A percentile compares a stretch with the other conserved stretches of the same genome.
Evolutionary conservation across 2,888 invertebrate species (phyloP).

Genomic region (Lasioglossum oenotherae): DNA sequence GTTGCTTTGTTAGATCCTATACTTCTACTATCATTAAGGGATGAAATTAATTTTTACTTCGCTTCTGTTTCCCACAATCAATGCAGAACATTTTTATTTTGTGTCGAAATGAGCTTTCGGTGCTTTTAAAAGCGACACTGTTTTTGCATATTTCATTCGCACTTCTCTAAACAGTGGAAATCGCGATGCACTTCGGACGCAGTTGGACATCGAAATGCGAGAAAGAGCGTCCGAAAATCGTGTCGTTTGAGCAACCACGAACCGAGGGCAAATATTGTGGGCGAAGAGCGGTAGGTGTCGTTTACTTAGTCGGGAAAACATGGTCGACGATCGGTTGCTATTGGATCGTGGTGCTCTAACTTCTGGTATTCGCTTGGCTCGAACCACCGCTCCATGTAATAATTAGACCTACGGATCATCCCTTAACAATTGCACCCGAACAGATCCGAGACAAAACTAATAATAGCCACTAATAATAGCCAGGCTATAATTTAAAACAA

Average conservation of each 20-base stretch:
- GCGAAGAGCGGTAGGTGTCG: slow-evolving; percentile 1
- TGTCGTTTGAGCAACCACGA: background rate
- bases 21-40: too few species aligned
- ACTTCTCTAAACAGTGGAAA: background rate
- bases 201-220: background rate
- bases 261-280: slow-evolving; percentile 1
- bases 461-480: background rate
- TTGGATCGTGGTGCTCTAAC: slow-evolving; percentile 23
- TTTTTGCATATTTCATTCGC: background rate
- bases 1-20: too few species aligned
- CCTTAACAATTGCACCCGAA: background rate
- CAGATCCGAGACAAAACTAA: background rate
- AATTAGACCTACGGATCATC: slow-evolving; percentile 25
- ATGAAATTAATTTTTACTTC: too few species aligned
- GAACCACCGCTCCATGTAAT: slow-evolving; percentile 37
- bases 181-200: background rate
- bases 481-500: background rate
- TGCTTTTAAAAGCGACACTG: background rate
- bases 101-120: background rate
- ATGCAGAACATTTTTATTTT: too few species aligned
- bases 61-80: too few species aligned
- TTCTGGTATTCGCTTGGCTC: slow-evolving; percentile 46
- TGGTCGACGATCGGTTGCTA: background rate
- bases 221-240: slow-evolving; percentile 1
- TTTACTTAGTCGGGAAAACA: slow-evolving; percentile 1